Evolutionary conservation across 2,113 vertebrate species (phyloP), one percentile per base, ranked within the genome.

Genomic region (Polyodon spathula): DNA sequence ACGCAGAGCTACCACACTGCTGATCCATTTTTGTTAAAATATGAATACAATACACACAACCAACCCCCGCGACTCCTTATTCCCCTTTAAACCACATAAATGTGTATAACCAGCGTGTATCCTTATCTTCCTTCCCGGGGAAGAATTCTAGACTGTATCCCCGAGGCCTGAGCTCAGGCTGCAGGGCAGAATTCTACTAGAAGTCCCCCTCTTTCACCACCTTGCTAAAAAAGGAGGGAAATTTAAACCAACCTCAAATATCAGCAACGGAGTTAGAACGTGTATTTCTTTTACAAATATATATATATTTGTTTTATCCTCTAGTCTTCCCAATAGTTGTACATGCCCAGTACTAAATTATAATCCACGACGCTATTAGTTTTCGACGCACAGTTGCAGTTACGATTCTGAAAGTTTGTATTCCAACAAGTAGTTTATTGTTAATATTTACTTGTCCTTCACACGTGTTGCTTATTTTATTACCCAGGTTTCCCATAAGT

Each of bases 161-260:
- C 60, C 61, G 69, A 43, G 66, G 64, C 67, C 65, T 56, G 40
- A 14, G 40, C n/a, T 66, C 55, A 37, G 52, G 38, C 54, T 60
- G 38, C 17, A 37, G 43, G 43, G 53, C 42, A 50, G 16, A 46
- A 40, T 4, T 6, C 2, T 8, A 53, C 42, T 56, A 5, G 14
- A 27, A 51, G 7, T 9, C 41, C 55, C 56, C 43, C 43, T 58
- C 48, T 48, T 37, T 53, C 10, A 38, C 37, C 40, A 54, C 46
- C 66, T 15, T 61, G 44, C 6, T 40, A 68, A 59, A 75, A n/a
- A 79, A 56, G 84, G 86, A 88, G 86, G 86, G 86, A 88, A 86
- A 83, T 88, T 88, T 81, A 81, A 88, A 73, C 69, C 54, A 58
- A 37, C 10, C 66, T 41, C 11, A 54, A 64, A 63, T 62, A 42